Conservation (phyloP, 2,888 invertebrate genomes). For the Eilema caniola region DNA sequence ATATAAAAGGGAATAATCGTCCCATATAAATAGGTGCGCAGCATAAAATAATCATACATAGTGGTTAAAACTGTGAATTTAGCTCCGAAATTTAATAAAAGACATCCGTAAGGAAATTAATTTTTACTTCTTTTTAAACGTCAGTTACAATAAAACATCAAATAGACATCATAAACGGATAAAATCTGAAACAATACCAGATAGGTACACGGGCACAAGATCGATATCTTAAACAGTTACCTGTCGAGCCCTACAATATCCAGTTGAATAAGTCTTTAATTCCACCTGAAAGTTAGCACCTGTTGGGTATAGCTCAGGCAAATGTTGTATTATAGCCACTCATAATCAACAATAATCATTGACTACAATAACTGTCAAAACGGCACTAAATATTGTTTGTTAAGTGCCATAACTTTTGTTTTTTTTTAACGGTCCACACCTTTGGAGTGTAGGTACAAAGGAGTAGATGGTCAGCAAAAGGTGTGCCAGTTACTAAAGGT, state of each 20-base stretch:
- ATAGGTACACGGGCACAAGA: constrained; percentile 15
- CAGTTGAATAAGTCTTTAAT: constrained; percentile 47
- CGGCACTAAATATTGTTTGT: constrained; percentile 86
- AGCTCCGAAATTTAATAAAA: too few relatives aligned
- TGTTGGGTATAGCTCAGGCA: constrained; percentile 64
- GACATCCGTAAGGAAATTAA: neutral
- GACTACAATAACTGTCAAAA: constrained; percentile 85
- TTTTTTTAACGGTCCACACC: constrained; percentile 83
- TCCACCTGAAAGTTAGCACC: constrained; percentile 63
- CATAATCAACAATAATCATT: constrained; percentile 82
- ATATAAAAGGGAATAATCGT: too few relatives aligned
- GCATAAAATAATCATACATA: too few relatives aligned
- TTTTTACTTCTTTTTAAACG: neutral
- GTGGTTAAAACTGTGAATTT: too few relatives aligned
- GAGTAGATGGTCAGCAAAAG: constrained; percentile 65
- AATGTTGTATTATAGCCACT: constrained; percentile 73
- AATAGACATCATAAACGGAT: constrained; percentile 13
- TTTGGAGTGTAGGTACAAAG: constrained; percentile 71
- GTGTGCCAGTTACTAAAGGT: constrained; percentile 73
- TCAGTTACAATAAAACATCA: neutral
- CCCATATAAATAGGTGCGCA: too few relatives aligned
- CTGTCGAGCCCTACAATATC: constrained; percentile 52
- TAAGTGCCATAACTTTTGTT: constrained; percentile 80
- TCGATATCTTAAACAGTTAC: constrained; percentile 23
- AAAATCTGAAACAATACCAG: constrained; percentile 25